Evolutionary conservation across 2,797 vertebrate genomes (phyloP), one percentile per base, ranked within the genome.

Genomic region (Rhabdomys pumilio): DNA sequence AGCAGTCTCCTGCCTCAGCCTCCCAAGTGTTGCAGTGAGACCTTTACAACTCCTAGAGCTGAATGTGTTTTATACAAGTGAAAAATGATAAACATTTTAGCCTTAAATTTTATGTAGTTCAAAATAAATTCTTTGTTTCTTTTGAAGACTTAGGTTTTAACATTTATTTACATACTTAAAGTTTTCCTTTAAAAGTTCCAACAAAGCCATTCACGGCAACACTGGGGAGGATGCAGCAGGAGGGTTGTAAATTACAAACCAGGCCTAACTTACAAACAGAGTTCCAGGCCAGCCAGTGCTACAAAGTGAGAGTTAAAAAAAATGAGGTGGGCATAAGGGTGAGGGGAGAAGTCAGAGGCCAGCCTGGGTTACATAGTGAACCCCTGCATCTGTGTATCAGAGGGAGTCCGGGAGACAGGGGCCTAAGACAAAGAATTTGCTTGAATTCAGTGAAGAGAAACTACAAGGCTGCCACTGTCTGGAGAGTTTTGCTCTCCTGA

Each of bases 111-210:
- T 81, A 80, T 84, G 61, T 80, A 84, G 50, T 86, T 90, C 81
- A 81, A 85, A 63, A 76, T 24, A 86, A 41, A 75, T 72, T 93
- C 69, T 14, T 61, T 93, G 31, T 57, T 89, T 93, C 24, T 95
- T 83, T 81, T 38, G 63, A 87, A 90, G 69, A 84, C 34, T 31
- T 93, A 85, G 15, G 22, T 81, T 84, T 94, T 76, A 95, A 89
- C n/a, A 53, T 69, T 69, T 72, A 72, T 90, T 47, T 79, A 31
- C 47, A 47, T 75, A 80, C 29, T 67, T 80, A 81, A 55, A 24
- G 14, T 63, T 96, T 89, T 89, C 79, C 47, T 93, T 92, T 65
- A 80, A 77, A 90, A 94, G 44, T 69, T 92, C 14, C 81, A 38
- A 67, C 75, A 80, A 87, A 87, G 41, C 63, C 26, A 26, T 38